These are phyloP conservation scores for Biston betularia DNA, from an alignment of 2,888 invertebrate genomes.

Conservation along the genomic window DNA sequence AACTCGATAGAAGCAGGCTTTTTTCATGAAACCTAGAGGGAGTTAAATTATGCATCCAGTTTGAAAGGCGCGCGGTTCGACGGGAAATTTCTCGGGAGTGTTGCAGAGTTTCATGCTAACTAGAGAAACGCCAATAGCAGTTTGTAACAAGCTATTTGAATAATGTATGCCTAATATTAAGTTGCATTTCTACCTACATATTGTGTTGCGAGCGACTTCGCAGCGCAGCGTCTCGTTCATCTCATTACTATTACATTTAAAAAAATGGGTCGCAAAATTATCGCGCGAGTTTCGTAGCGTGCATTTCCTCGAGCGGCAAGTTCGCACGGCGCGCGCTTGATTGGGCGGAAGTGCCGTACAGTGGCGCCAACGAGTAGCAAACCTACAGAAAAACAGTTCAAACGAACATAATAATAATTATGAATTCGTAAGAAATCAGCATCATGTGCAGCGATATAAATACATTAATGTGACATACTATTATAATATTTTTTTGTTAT, in stretches of 20 bases:
- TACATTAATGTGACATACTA: too few species aligned
- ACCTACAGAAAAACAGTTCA: background rate
- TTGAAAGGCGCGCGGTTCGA: slow-evolving; percentile 33
- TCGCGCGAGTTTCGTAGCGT: slow-evolving; percentile 8
- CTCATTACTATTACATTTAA: background rate
- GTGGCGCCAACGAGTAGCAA: background rate
- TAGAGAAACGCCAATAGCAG: slow-evolving; percentile 11
- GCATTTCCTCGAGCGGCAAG: slow-evolving; percentile 26
- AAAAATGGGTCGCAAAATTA: background rate
- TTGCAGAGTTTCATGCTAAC: slow-evolving; percentile 20
- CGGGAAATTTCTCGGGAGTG: slow-evolving; percentile 32
- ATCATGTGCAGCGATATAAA: background rate
- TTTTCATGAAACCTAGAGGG: slow-evolving; percentile 30
- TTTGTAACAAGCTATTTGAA: slow-evolving; percentile 25
- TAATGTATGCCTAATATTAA: background rate
- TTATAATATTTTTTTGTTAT: background rate
- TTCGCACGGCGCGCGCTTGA: slow-evolving; percentile 29
- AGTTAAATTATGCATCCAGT: slow-evolving; percentile 38
- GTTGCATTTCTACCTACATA: slow-evolving; percentile 1
- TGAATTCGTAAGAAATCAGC: background rate
- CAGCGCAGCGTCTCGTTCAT: too few species aligned
- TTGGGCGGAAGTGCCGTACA: slow-evolving; percentile 3
- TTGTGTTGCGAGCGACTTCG: slow-evolving; percentile 8
- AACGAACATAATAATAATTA: background rate
- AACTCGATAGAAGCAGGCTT: slow-evolving; percentile 22